phyloP scores from a whole-genome alignment of 2,888 invertebrate species.

The Ophion obscuratus region DNA sequence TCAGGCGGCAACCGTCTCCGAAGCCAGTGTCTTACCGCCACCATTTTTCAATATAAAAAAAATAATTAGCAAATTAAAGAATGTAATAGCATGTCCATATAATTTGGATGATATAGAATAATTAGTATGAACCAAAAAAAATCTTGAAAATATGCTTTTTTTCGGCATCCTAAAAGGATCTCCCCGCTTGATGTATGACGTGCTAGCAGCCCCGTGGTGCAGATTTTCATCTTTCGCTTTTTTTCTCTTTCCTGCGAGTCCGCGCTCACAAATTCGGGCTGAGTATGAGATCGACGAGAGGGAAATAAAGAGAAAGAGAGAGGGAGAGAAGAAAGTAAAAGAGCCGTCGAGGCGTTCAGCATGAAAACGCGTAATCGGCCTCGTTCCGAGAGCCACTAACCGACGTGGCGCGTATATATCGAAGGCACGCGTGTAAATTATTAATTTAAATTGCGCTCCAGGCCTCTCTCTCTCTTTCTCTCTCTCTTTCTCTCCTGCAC shows the following conservation, averaged over 20 bases:
- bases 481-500: conserved; percentile 29
- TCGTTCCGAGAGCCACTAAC: conserved; percentile 67
- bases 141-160: too few species aligned
- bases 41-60: too few species aligned
- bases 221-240: neutral
- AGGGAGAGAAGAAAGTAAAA: conserved; percentile 29
- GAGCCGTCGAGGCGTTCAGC: conserved; percentile 61
- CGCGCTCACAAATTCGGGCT: conserved; percentile 27
- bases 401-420: conserved; percentile 41
- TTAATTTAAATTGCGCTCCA: conserved; percentile 70
- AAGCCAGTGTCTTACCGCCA: too few species aligned
- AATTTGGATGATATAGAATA: too few species aligned
- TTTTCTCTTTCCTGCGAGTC: conserved; percentile 3
- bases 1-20: too few species aligned
- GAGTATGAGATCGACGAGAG: conserved; percentile 28
- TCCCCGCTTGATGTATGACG: conserved; percentile 24
- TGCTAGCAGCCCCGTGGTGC: conserved; percentile 31
- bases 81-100: too few species aligned
- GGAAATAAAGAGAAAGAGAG: conserved; percentile 12
- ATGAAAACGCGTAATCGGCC: conserved; percentile 68
- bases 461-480: conserved; percentile 32
- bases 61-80: too few species aligned
- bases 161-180: too few species aligned
- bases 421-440: conserved; percentile 70
- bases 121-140: too few species aligned